Percentiles rank a stretch among this genome's conserved stretches.
Evolutionary conservation across 1,140 invertebrate species (phyloP).

Genomic region (Temnothorax longispinosus): DNA sequence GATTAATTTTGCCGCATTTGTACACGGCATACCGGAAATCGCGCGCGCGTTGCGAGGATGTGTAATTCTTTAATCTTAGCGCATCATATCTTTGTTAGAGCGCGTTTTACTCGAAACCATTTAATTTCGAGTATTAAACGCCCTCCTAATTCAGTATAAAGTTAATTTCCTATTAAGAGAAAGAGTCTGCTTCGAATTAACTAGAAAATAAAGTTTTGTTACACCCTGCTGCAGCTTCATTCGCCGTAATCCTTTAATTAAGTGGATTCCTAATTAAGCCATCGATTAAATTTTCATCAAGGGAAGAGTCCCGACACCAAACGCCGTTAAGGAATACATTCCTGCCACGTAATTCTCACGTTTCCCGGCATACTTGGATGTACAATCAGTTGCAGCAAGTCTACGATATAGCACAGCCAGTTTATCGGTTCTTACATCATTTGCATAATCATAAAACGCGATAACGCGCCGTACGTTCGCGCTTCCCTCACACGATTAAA

Average conservation of each 20-base stretch:
- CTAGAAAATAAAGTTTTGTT: slow-evolving; percentile 54
- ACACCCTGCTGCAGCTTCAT: slow-evolving; percentile 20
- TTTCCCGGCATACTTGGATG: slow-evolving; percentile 41
- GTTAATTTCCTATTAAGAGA: slow-evolving; percentile 27
- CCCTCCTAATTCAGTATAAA: neutral
- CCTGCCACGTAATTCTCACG: slow-evolving; percentile 12
- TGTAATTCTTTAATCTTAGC: neutral
- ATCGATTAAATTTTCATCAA: slow-evolving; percentile 54
- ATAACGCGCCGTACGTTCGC: neutral
- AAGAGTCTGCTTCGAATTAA: slow-evolving; percentile 5
- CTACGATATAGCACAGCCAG: slow-evolving; percentile 83
- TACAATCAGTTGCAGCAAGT: slow-evolving; percentile 79
- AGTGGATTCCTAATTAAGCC: slow-evolving; percentile 45
- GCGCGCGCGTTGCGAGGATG: neutral
- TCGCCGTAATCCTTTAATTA: slow-evolving; percentile 46
- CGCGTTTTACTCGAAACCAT: neutral
- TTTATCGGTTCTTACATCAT: slow-evolving; percentile 28
- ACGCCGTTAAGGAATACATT: slow-evolving; percentile 25
- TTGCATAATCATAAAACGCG: slow-evolving; percentile 8
- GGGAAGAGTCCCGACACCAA: neutral
- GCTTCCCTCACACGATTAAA: slow-evolving; percentile 1
- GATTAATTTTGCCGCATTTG: slow-evolving; percentile 26
- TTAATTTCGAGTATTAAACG: neutral
- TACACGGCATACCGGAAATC: slow-evolving; percentile 15
- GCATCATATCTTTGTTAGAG: neutral